These are phyloP conservation scores for Cyanoderma ruficeps DNA, from an alignment of 2,113 vertebrate species.

Conservation along the genomic window DNA sequence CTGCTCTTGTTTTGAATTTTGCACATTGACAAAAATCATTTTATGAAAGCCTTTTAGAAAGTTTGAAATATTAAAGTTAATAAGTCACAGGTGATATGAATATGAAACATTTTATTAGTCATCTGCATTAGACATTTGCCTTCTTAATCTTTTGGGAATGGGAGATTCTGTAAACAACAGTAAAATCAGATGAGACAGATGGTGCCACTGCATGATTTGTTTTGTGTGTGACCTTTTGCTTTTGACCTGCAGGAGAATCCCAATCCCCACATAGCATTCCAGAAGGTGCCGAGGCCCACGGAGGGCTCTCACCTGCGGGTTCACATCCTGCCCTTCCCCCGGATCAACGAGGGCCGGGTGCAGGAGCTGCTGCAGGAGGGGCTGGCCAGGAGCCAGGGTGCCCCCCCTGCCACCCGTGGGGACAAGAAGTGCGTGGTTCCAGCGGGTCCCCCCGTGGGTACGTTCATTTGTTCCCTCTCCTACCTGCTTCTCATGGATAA, in stretches of 20 bases:
- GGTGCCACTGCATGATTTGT: neutral
- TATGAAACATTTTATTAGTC: neutral
- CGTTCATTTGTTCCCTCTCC: neutral
- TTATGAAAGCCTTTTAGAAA: neutral
- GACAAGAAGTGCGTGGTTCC: slow-evolving; percentile 97
- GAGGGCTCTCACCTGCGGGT: slow-evolving; percentile 97
- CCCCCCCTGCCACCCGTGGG: slow-evolving; percentile 66
- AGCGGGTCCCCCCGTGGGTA: slow-evolving; percentile 92
- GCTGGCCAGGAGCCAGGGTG: slow-evolving; percentile 78
- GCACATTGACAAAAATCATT: neutral
- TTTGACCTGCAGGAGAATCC: slow-evolving; percentile 87
- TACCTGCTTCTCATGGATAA: neutral
- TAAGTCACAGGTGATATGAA: neutral
- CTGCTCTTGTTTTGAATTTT: neutral
- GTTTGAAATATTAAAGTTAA: neutral
- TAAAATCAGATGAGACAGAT: neutral
- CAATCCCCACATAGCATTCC: slow-evolving; percentile 97
- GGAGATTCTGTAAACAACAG: neutral
- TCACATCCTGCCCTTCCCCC: slow-evolving; percentile 91
- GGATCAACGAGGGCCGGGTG: slow-evolving; percentile 84
- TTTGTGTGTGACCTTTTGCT: neutral
- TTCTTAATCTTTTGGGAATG: neutral
- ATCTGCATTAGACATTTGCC: neutral
- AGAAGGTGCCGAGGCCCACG: slow-evolving; percentile 94
- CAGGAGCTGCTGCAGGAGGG: slow-evolving; percentile 86